A percentile compares a stretch with the other conserved stretches of the same genome.
Conservation (phyloP, 2,113 vertebrate genomes). For the Rhinopomastus cyanomelas region DNA sequence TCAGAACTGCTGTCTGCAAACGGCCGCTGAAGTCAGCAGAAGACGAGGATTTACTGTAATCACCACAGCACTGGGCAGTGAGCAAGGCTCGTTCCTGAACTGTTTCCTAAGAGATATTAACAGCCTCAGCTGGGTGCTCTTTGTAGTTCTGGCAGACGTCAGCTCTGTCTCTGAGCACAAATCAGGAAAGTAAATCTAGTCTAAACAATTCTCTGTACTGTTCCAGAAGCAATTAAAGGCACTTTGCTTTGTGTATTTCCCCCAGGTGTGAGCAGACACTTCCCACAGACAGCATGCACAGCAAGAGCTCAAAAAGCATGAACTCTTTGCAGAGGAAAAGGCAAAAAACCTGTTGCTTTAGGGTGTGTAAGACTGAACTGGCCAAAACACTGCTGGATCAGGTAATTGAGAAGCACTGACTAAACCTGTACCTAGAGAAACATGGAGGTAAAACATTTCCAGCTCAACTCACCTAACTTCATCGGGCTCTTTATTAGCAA, state of each 20-base stretch:
- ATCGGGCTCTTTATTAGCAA: not conserved
- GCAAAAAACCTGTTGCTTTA: not conserved
- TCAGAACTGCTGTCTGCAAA: constrained; percentile 42
- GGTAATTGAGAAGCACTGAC: not conserved
- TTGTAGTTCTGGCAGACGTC: constrained; percentile 66
- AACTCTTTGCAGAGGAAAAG: constrained; percentile 4
- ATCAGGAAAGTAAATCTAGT: constrained; percentile 65
- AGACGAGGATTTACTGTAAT: constrained; percentile 66
- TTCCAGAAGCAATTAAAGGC: constrained; percentile 64
- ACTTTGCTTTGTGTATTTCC: constrained; percentile 53
- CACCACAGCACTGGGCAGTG: constrained; percentile 17
- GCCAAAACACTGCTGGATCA: not conserved
- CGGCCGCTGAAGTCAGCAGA: constrained; percentile 64
- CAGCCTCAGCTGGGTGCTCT: constrained; percentile 63
- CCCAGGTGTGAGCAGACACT: constrained; percentile 61
- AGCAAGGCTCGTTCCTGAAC: constrained; percentile 47
- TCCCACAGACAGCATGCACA: constrained; percentile 25
- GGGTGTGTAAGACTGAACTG: not conserved
- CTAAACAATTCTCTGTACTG: constrained; percentile 65
- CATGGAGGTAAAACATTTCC: not conserved
- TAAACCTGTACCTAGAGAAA: not conserved
- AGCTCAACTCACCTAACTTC: not conserved
- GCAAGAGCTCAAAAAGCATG: constrained; percentile 15
- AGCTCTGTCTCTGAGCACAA: constrained; percentile 58
- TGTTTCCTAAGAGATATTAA: constrained; percentile 66